These are phyloP conservation scores for Acrobasis suavella DNA, from an alignment of 2,888 invertebrate genomes.

Conservation along the genomic window DNA sequence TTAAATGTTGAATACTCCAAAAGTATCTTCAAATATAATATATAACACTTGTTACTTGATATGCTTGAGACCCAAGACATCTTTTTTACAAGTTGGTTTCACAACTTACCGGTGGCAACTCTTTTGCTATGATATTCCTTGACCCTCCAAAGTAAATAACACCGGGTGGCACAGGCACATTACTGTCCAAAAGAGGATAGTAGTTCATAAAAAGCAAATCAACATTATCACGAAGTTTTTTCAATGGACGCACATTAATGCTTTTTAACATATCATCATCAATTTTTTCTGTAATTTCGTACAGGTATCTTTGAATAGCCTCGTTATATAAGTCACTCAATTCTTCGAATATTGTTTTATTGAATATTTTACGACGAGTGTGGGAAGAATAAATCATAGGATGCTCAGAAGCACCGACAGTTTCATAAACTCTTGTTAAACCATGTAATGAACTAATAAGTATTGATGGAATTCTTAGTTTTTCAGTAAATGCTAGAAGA, in stretches of 20 bases:
- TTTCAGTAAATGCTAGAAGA: neutral
- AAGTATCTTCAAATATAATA: no score
- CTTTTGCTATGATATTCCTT: neutral
- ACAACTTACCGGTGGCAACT: neutral
- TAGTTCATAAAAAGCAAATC: neutral
- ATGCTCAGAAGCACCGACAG: neutral
- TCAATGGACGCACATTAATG: neutral
- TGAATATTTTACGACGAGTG: neutral
- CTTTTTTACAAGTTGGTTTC: no score
- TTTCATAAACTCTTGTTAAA: neutral
- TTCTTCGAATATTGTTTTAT: neutral
- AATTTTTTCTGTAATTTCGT: neutral
- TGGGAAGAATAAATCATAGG: neutral
- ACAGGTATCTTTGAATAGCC: neutral
- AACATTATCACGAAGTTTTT: neutral
- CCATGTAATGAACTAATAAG: neutral
- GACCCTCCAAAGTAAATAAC: neutral
- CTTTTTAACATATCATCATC: neutral
- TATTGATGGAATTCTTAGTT: neutral
- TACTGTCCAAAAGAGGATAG: neutral
- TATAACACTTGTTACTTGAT: no score
- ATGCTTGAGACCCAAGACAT: no score
- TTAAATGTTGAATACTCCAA: no score
- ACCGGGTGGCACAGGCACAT: neutral
- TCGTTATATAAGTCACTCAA: neutral